phyloP scores from a whole-genome alignment of 92 coral and sea anemone species.

The Palythoa heliodiscus region DNA sequence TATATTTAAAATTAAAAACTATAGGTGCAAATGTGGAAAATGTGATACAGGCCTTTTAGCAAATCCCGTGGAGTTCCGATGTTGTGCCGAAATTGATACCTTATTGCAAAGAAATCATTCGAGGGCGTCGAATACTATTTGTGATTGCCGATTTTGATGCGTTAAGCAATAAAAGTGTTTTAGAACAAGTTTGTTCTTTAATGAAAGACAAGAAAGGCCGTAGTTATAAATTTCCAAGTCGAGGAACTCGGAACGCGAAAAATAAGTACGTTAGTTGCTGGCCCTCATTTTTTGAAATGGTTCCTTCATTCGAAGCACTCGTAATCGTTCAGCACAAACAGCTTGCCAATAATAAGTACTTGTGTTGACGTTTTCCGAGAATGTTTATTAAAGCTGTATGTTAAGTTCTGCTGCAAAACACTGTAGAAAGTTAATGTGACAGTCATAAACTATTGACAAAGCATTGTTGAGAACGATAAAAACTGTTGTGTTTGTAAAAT shows the following conservation, averaged over 20 bases:
- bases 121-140: background rate
- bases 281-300: background rate
- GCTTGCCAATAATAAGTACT: background rate
- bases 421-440: background rate
- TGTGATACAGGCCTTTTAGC: conserved; percentile 3
- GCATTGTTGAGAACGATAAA: background rate
- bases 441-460: background rate
- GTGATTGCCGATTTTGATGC: background rate
- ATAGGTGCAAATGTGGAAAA: conserved; percentile 8
- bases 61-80: background rate
- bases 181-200: background rate
- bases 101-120: background rate
- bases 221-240: conserved; percentile 2
- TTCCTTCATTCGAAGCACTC: too few species aligned
- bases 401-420: background rate
- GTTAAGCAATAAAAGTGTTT: background rate
- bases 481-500: background rate
- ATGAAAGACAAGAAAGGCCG: background rate
- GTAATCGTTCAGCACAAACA: background rate
- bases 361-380: background rate
- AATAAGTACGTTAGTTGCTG: background rate
- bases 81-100: background rate
- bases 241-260: conserved; percentile 1
- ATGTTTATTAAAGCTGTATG: background rate
- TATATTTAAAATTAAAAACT: background rate